These are phyloP conservation scores for Mesoclemmys tuberculata DNA, from an alignment of 2,113 vertebrate genomes.

Conservation along the genomic window DNA sequence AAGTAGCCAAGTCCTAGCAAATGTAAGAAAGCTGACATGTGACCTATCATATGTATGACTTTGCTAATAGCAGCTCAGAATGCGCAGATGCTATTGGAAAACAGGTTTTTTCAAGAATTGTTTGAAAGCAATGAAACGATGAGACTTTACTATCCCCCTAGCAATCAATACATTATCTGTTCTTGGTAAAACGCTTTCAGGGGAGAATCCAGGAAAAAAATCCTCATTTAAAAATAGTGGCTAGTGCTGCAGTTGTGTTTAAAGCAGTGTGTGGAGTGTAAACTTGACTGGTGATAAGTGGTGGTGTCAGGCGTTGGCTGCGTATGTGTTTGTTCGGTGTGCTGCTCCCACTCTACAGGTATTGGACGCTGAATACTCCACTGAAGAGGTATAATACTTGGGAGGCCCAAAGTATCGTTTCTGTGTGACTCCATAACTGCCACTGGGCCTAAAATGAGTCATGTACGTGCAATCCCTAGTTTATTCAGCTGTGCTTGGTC, in stretches of 20 bases:
- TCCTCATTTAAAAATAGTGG: rapidly evolving
- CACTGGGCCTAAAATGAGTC: not conserved
- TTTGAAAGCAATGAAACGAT: not conserved
- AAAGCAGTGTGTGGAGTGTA: not conserved
- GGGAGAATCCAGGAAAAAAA: not conserved
- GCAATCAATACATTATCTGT: not conserved
- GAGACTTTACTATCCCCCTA: not conserved
- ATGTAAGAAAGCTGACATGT: not conserved
- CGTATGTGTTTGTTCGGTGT: too few relatives aligned
- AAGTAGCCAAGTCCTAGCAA: not conserved
- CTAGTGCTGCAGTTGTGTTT: not conserved
- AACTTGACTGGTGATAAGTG: not conserved
- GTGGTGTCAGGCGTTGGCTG: too few relatives aligned
- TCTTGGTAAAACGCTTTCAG: conserved; percentile 1
- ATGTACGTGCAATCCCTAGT: not conserved
- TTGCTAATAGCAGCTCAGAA: not conserved
- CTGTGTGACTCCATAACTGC: not conserved
- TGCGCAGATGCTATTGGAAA: not conserved
- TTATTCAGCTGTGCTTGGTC: not conserved
- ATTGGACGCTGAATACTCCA: not conserved
- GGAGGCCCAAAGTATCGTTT: not conserved
- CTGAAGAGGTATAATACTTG: not conserved
- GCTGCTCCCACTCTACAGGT: too few relatives aligned
- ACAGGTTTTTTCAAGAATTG: not conserved
- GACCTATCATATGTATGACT: not conserved